Evolutionary conservation across 2,797 vertebrate species (phyloP).

Genomic region (Hylomyscus alleni): DNA sequence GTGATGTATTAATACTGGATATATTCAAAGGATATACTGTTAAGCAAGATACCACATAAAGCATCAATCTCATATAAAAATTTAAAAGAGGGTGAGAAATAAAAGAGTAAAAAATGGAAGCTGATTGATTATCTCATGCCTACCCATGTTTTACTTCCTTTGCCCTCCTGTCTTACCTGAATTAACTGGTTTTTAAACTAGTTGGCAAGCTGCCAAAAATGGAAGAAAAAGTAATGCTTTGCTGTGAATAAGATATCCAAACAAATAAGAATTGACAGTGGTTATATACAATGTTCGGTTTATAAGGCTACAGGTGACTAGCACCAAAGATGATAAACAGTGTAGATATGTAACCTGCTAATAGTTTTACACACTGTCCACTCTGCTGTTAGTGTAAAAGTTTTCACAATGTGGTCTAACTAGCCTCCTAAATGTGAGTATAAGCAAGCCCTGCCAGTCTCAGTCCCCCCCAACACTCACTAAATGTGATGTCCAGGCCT

Average conservation of each 20-base stretch:
- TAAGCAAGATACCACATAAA: slow-evolving; percentile 26
- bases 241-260: neutral
- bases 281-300: neutral
- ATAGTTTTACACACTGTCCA: neutral
- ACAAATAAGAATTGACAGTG: neutral
- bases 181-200: neutral
- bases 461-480: neutral
- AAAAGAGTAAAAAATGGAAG: neutral
- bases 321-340: slow-evolving; percentile 3
- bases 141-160: neutral
- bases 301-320: neutral
- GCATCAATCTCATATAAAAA: neutral
- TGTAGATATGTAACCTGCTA: neutral
- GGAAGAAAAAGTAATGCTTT: neutral
- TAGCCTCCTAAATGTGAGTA: neutral
- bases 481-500: neutral
- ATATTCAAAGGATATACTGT: neutral
- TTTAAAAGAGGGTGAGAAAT: neutral
- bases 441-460: neutral
- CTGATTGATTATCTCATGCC: neutral
- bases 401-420: neutral
- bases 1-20: neutral
- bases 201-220: neutral
- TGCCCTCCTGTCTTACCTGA: neutral
- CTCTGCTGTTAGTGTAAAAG: neutral